phyloP scores from a whole-genome alignment of 2,888 invertebrate species.

The Drosophila borborema region DNA sequence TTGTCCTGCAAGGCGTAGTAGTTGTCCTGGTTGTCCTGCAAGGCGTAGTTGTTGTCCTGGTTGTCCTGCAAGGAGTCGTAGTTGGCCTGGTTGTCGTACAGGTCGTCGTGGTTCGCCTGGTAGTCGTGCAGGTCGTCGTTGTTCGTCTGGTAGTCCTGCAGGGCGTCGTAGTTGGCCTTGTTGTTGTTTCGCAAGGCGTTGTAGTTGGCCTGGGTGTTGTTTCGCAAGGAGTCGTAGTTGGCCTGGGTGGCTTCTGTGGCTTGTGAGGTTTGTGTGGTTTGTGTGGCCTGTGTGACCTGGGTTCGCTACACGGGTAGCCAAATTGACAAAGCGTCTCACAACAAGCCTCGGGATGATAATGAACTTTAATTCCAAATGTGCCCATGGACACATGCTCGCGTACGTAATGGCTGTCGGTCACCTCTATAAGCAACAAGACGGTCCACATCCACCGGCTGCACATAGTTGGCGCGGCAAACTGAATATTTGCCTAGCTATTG shows the following conservation, averaged over 20 bases:
- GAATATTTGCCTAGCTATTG: slow-evolving; percentile 7
- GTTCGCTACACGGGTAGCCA: not conserved
- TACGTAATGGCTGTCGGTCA: slow-evolving; percentile 8
- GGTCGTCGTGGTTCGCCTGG: not conserved
- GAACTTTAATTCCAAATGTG: not conserved
- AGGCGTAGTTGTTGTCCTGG: too few relatives aligned
- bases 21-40: too few relatives aligned
- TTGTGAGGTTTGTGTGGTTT: not conserved
- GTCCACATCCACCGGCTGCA: slow-evolving; percentile 43
- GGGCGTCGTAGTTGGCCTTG: not conserved
- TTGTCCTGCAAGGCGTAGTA: not conserved
- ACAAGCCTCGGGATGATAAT: not conserved
- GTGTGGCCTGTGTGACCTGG: not conserved
- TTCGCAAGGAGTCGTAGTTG: not conserved
- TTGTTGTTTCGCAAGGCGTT: not conserved
- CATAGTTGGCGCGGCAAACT: slow-evolving; percentile 23
- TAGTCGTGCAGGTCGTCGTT: not conserved
- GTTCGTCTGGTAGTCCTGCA: not conserved
- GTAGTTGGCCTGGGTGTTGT: not conserved
- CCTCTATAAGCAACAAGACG: slow-evolving; percentile 19
- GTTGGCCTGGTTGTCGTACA: not conserved
- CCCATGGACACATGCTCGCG: slow-evolving; percentile 15
- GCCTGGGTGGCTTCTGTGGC: too few relatives aligned
- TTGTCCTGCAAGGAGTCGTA: not conserved
- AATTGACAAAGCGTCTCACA: not conserved